A percentile compares a stretch with the other conserved stretches of the same genome.
Conservation (phyloP, 2,888 invertebrate genomes). For the Idaea straminata region DNA sequence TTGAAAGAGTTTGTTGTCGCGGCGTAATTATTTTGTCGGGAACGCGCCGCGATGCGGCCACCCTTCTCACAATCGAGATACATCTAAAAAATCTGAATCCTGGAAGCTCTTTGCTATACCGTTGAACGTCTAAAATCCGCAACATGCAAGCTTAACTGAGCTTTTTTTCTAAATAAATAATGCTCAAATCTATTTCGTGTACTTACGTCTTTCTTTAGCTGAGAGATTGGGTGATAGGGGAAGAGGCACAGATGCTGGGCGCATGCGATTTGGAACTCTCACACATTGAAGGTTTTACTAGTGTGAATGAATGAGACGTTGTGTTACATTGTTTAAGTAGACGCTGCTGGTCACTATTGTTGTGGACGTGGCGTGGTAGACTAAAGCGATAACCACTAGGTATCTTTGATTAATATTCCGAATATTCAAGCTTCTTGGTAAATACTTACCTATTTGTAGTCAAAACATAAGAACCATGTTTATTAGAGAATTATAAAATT, state of each 20-base stretch:
- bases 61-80: slow-evolving; percentile 56
- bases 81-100: slow-evolving; percentile 76
- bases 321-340: slow-evolving; percentile 62
- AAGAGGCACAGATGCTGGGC: slow-evolving; percentile 75
- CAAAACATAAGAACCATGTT: too few species aligned
- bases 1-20: slow-evolving; percentile 22
- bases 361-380: slow-evolving; percentile 55
- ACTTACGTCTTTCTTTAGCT: slow-evolving; percentile 33
- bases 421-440: neutral
- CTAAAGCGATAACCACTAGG: slow-evolving; percentile 46
- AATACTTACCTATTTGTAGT: too few species aligned
- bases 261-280: slow-evolving; percentile 62
- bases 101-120: slow-evolving; percentile 70
- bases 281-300: slow-evolving; percentile 41
- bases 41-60: slow-evolving; percentile 54
- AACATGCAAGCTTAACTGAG: slow-evolving; percentile 17
- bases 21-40: slow-evolving; percentile 20
- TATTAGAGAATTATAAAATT: too few species aligned
- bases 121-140: slow-evolving; percentile 54
- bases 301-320: slow-evolving; percentile 43
- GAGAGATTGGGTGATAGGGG: slow-evolving; percentile 50
- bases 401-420: slow-evolving; percentile 54
- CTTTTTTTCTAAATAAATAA: neutral
- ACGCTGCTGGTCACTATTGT: slow-evolving; percentile 62
- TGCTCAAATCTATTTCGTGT: slow-evolving; percentile 20